These are phyloP conservation scores for Notiomystis cincta DNA, from an alignment of 2,113 vertebrate species.

Conservation along the genomic window DNA sequence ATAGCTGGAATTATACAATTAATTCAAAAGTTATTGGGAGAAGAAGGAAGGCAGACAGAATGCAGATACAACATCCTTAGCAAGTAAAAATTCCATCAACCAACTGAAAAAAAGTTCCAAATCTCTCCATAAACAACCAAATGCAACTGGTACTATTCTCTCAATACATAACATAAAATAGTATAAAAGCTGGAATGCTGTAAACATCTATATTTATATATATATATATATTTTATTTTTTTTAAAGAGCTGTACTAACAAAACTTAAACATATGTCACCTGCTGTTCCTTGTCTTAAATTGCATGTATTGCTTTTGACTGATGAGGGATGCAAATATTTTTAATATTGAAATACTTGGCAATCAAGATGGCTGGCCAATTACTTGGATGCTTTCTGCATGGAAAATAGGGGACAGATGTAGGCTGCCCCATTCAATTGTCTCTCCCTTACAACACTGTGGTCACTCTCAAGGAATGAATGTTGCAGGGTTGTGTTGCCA, in stretches of 20 bases:
- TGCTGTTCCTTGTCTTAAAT: background rate
- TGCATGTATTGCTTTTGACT: background rate
- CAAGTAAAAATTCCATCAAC: background rate
- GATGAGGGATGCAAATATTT: background rate
- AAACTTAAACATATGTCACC: background rate
- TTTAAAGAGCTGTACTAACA: background rate
- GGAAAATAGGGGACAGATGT: slow-evolving; percentile 24
- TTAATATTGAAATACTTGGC: background rate
- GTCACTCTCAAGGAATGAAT: background rate
- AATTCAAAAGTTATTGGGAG: background rate
- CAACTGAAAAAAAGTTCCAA: background rate
- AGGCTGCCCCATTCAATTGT: background rate
- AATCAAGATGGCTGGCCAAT: background rate
- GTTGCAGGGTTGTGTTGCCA: background rate
- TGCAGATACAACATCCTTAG: background rate
- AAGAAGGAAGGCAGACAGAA: background rate
- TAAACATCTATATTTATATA: background rate
- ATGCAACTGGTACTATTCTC: background rate
- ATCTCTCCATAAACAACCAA: background rate
- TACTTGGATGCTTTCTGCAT: background rate
- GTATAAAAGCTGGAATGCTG: background rate
- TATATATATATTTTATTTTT: background rate
- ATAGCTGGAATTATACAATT: background rate
- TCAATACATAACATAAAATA: background rate
- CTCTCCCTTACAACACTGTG: background rate